Evolutionary conservation across 2,797 vertebrate species (phyloP).

Genomic region (Ambastaia sidthimunki): DNA sequence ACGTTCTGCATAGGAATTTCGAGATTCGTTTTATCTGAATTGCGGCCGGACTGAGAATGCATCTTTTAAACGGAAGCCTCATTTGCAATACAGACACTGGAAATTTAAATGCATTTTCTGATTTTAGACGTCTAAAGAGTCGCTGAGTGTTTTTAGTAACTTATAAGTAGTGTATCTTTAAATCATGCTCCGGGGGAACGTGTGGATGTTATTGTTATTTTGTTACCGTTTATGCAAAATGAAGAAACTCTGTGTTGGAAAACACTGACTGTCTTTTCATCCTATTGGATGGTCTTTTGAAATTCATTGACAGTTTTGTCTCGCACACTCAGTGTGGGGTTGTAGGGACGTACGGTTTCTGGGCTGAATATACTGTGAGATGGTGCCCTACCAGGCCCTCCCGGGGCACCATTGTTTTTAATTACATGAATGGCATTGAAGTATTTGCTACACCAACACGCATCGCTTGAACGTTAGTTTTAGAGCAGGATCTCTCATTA

Average conservation of each 20-base stretch:
- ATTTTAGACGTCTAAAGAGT: constrained; percentile 56
- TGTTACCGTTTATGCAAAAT: constrained; percentile 62
- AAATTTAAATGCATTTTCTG: constrained; percentile 59
- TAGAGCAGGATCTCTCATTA: constrained; percentile 50
- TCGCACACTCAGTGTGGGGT: constrained; percentile 49
- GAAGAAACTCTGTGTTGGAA: constrained; percentile 56
- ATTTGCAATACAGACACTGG: constrained; percentile 62
- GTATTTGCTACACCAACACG: constrained; percentile 37
- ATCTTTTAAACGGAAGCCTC: constrained; percentile 60
- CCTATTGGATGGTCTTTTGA: constrained; percentile 56
- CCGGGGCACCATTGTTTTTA: constrained; percentile 49
- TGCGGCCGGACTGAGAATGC: constrained; percentile 50
- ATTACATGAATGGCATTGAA: constrained; percentile 37
- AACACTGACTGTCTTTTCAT: constrained; percentile 62
- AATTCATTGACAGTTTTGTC: constrained; percentile 60
- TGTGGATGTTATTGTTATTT: constrained; percentile 43
- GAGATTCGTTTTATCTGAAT: constrained; percentile 42
- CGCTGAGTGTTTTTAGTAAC: constrained; percentile 65
- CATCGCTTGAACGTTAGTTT: constrained; percentile 19
- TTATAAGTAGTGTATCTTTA: constrained; percentile 61
- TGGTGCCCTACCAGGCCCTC: constrained; percentile 47
- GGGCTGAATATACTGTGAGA: constrained; percentile 50
- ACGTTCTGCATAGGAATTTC: constrained; percentile 37
- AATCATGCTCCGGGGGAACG: constrained; percentile 40
- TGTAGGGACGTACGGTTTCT: constrained; percentile 37